Evolutionary conservation across 2,113 vertebrate species (phyloP).

Genomic region (Rousettus leschenaultii): DNA sequence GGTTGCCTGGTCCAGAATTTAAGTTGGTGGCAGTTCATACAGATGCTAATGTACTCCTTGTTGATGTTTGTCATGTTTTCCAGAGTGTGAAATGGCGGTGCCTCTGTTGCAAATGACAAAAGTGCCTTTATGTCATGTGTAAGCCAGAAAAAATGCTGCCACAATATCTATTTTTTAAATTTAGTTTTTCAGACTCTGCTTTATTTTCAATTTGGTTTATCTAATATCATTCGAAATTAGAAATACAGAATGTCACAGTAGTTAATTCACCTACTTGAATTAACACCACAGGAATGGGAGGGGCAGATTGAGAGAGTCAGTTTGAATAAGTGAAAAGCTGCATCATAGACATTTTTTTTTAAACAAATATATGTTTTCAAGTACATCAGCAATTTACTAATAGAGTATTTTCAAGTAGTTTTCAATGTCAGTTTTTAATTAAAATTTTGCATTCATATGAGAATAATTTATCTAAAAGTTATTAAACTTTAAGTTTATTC

Average conservation of each 20-base stretch:
- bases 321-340: neutral
- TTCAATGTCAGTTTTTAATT: neutral
- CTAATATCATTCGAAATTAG: constrained; percentile 14
- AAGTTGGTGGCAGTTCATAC: neutral
- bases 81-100: neutral
- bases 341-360: neutral
- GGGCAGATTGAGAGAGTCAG: neutral
- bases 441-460: neutral
- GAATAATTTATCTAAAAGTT: neutral
- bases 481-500: neutral
- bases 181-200: neutral
- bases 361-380: constrained; percentile 1
- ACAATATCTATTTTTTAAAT: neutral
- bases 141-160: neutral
- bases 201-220: neutral
- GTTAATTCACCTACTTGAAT: neutral
- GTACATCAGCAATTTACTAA: neutral
- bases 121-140: neutral
- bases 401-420: neutral
- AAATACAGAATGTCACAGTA: neutral
- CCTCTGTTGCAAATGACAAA: neutral
- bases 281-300: neutral
- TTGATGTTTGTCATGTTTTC: neutral
- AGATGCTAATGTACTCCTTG: neutral
- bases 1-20: neutral